These are phyloP conservation scores for Potamarius usumacintae DNA, from an alignment of 2,113 vertebrate genomes.

Conservation along the genomic window DNA sequence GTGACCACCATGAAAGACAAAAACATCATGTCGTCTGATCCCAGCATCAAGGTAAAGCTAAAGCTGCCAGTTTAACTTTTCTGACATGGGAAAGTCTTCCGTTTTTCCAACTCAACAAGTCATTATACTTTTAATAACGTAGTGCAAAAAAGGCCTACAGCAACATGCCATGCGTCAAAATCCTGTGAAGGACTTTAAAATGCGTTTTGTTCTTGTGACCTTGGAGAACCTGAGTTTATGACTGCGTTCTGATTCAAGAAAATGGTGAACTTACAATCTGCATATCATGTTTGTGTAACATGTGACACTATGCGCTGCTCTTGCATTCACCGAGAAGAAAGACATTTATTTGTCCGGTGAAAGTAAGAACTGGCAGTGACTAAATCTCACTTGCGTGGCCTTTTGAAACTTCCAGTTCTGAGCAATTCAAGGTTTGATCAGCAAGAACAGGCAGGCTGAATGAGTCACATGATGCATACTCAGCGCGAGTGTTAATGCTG, in stretches of 20 bases:
- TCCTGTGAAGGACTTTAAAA: neutral
- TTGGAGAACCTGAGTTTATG: neutral
- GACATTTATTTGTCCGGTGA: neutral
- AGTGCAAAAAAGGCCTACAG: too few relatives aligned
- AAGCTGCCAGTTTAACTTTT: too few relatives aligned
- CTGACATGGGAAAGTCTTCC: too few relatives aligned
- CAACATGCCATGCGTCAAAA: neutral
- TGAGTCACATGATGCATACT: neutral
- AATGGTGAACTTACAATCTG: neutral
- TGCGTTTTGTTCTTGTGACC: neutral
- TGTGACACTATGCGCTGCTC: neutral
- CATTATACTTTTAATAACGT: too few relatives aligned
- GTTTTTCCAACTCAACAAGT: neutral
- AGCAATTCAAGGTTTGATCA: neutral
- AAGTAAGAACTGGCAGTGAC: neutral
- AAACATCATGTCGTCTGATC: too few relatives aligned
- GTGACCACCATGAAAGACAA: too few relatives aligned
- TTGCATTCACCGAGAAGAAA: neutral
- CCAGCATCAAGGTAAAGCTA: neutral
- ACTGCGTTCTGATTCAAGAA: neutral
- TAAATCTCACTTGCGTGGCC: neutral
- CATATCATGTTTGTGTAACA: neutral
- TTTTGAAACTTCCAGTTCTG: neutral
- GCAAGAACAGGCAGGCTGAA: conserved; percentile 3
- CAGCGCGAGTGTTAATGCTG: too few relatives aligned